Evolutionary conservation across 2,113 vertebrate genomes (phyloP), one percentile per base, ranked within the genome.

Genomic region (Ammodytes marinus): DNA sequence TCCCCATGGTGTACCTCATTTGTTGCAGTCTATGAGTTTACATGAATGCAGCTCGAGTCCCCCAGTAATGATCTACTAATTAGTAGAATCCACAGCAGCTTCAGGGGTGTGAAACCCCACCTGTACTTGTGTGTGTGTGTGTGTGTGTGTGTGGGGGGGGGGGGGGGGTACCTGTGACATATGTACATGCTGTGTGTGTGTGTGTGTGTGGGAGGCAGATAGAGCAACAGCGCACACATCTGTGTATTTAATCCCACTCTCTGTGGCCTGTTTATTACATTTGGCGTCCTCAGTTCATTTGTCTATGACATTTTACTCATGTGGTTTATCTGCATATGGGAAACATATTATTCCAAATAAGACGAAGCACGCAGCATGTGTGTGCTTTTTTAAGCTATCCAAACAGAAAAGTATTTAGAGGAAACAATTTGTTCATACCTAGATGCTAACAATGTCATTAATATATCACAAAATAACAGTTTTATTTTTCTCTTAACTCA

Each of bases 11-110:
- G 90, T 69, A 49, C 6, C 75, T 89, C 74, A 76, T 87, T 89
- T 89, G 87, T 71, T 76, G 64, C 61, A 61, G 74, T 27, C 53
- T 77, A 74, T 27, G 77, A 72, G 74, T 15, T 45, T 57, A 76
- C 80, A 75, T 40, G 12, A 83, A 75, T 40, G 50, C 52, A 27
- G 71, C 73, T 67, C 19, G 4, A 72, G 84, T 85, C 77, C 64
- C 27, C 37, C 74, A 5, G 66, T 88, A 92, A 92, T 87, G 88
- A 92, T 76, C 58, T 10, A 0, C 79, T 90, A 90, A 92, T 93
- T 87, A 86, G 50, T 57, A 74, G 79, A 70, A 69, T 75, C 61
- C 84, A 58, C 82, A 69, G 58, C 59, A 43, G 71, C 83, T 69
- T 71, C 4, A 0, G 85, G 73, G 86, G 76, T 50, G 60, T 79